Percentiles rank a stretch among this genome's conserved stretches.
These are phyloP conservation scores for Drymodes brunneopygia DNA, from an alignment of 2,113 vertebrate species.

Conservation along the genomic window DNA sequence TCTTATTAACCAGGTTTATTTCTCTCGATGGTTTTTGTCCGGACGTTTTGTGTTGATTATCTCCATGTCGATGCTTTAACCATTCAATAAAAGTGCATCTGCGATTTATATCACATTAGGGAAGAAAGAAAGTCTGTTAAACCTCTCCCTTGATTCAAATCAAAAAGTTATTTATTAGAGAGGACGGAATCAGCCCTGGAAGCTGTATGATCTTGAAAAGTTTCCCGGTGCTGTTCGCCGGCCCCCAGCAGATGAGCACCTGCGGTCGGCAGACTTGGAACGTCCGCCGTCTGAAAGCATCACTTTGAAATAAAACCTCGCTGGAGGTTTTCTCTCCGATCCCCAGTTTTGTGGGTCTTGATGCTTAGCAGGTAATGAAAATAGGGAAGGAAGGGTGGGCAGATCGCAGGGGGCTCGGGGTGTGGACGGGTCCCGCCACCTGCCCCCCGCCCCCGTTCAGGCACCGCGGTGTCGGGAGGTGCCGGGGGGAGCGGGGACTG, in stretches of 20 bases:
- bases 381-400: neutral
- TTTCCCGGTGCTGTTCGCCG: neutral
- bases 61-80: constrained; percentile 89
- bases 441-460: neutral
- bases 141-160: constrained; percentile 78
- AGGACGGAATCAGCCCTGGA: constrained; percentile 21
- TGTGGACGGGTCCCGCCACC: neutral
- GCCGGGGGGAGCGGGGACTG: neutral
- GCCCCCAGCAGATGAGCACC: neutral
- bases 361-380: neutral
- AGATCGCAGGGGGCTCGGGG: neutral
- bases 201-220: neutral
- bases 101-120: constrained; percentile 90
- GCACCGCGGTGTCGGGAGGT: neutral
- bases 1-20: constrained; percentile 91
- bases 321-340: neutral
- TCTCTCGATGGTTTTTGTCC: constrained; percentile 90
- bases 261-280: neutral
- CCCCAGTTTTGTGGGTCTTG: neutral
- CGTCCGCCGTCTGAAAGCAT: neutral
- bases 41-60: constrained; percentile 74
- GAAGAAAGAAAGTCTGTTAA: constrained; percentile 72
- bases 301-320: neutral
- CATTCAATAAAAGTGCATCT: constrained; percentile 90
- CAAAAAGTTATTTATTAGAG: constrained; percentile 74